These are phyloP conservation scores for Cheirogaleus major DNA, from an alignment of 2,797 vertebrate species.

Conservation along the genomic window DNA sequence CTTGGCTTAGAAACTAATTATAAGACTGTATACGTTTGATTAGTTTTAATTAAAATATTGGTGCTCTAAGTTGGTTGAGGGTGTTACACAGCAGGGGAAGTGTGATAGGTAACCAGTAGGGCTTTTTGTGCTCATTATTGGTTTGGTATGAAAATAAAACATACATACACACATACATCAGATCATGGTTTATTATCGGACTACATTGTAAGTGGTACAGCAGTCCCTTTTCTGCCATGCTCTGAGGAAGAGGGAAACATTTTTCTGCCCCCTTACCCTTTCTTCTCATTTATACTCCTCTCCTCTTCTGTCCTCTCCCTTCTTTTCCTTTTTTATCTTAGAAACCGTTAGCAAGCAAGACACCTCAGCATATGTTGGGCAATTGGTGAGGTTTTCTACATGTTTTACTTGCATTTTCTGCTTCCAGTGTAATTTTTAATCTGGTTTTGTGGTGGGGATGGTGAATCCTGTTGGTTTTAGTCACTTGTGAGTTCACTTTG, in stretches of 20 bases:
- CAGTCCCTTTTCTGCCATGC: conserved; percentile 88
- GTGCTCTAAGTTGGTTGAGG: conserved; percentile 90
- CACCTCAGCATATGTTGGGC: conserved; percentile 95
- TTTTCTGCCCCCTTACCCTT: conserved; percentile 45
- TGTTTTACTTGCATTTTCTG: conserved; percentile 62
- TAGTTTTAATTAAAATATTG: conserved; percentile 88
- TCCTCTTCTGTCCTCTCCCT: background rate
- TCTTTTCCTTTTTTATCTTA: conserved; percentile 87
- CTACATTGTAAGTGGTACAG: conserved; percentile 86
- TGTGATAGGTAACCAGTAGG: conserved; percentile 86
- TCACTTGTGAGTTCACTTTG: conserved; percentile 78
- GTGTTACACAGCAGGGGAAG: conserved; percentile 90
- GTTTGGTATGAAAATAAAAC: conserved; percentile 86
- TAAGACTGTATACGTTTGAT: conserved; percentile 88
- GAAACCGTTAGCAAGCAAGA: conserved; percentile 96
- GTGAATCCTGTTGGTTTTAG: conserved; percentile 70
- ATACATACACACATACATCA: conserved; percentile 84
- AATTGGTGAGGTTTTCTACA: conserved; percentile 91
- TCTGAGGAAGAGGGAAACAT: conserved; percentile 82
- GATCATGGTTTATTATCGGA: conserved; percentile 83
- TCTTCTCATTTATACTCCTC: conserved; percentile 68
- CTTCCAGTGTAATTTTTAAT: conserved; percentile 69
- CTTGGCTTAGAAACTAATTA: conserved; percentile 75
- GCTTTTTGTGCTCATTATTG: conserved; percentile 87
- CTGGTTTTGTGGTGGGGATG: conserved; percentile 18